Conservation (phyloP, 2,113 vertebrate genomes). For the Pomatorhinus ruficollis region DNA sequence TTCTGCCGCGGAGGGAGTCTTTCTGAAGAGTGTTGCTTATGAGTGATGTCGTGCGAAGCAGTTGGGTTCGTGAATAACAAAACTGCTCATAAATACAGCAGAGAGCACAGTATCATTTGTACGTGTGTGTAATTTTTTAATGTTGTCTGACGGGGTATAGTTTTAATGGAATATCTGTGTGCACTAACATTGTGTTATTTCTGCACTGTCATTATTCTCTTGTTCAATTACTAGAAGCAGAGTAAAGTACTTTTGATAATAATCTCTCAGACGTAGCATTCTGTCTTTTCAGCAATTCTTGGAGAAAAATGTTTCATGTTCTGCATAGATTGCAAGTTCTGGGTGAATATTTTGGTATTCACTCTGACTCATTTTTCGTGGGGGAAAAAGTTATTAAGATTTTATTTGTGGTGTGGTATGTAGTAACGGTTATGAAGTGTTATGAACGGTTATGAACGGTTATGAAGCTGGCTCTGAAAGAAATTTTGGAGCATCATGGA, state of each 20-base stretch:
- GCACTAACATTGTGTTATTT: neutral
- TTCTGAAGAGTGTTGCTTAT: neutral
- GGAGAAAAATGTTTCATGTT: neutral
- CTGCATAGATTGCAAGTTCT: neutral
- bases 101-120: fast-evolving
- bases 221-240: neutral
- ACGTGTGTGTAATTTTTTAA: fast-evolving
- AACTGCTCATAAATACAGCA: fast-evolving
- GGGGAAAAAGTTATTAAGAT: neutral
- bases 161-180: neutral
- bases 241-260: neutral
- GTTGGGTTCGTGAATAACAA: fast-evolving
- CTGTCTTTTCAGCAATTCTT: neutral
- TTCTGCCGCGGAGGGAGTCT: neutral
- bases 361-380: neutral
- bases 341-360: neutral
- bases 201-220: conserved; percentile 23
- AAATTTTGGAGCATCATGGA: neutral
- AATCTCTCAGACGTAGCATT: neutral
- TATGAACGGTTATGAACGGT: too few species aligned
- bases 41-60: neutral
- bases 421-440: neutral
- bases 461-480: neutral
- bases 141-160: neutral
- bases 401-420: neutral